A percentile compares a stretch with the other conserved stretches of the same genome.
These are phyloP conservation scores for Phoxinus phoxinus DNA, from an alignment of 2,113 vertebrate species.

Conservation along the genomic window DNA sequence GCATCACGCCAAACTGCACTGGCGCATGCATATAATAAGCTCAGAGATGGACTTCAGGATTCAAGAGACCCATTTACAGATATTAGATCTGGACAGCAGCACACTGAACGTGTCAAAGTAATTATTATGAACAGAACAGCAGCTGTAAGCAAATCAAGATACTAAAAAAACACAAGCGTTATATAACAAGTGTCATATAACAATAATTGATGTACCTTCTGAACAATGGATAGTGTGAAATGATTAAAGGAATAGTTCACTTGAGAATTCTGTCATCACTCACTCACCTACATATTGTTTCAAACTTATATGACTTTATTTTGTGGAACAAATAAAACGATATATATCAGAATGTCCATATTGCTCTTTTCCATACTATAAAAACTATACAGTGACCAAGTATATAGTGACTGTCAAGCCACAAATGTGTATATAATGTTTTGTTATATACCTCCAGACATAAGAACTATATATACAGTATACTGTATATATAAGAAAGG, in stretches of 20 bases:
- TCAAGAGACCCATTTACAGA: conserved; percentile 31
- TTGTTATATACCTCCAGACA: too few species aligned
- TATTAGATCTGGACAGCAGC: conserved; percentile 1
- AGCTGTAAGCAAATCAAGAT: not conserved
- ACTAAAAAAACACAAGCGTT: not conserved
- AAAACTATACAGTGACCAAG: not conserved
- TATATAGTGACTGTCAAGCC: not conserved
- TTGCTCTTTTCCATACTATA: not conserved
- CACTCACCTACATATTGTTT: not conserved
- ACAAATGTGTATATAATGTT: not conserved
- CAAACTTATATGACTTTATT: not conserved
- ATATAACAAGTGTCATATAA: not conserved
- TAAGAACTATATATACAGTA: too few species aligned
- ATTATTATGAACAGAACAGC: conserved; percentile 1
- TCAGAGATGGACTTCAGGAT: not conserved
- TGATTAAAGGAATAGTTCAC: conserved; percentile 4
- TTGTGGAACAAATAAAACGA: not conserved
- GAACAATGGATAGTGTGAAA: conserved; percentile 3
- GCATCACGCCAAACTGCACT: conserved; percentile 9
- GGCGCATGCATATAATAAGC: not conserved
- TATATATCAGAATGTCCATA: not conserved
- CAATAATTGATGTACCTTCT: not conserved
- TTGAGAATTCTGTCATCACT: not conserved
- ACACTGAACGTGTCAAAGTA: not conserved
- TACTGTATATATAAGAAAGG: too few species aligned